Base-by-base conservation (phyloP, 2,113 vertebrate genomes). In the Tylochromis polylepis region DNA sequence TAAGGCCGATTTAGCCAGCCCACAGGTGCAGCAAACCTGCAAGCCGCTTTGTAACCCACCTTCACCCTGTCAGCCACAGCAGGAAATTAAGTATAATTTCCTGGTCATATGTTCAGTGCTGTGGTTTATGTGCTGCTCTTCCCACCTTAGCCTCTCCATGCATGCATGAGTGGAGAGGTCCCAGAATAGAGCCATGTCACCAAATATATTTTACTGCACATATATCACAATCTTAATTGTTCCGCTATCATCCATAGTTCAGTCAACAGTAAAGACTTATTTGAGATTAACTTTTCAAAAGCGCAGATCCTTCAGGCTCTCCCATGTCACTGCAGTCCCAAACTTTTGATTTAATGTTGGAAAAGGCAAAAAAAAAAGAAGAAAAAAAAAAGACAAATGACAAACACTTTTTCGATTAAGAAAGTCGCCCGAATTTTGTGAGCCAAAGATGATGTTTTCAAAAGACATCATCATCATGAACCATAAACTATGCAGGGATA, bases 1-100 rank as follows among this genome's bases (percentile, higher is more conserved):
- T 31, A 60, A 60, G 0, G 0, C 5, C 5, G 8, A 0, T 60
- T 34, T 60, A 60, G 58, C 0, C 8, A 60, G 15, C 1, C 58
- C 16, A 60, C 29, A 60, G 58, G 58, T 60, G 29, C 58, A 20
- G 8, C 58, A 34, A 58, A 10, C 58, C 58, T 60, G 29, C 29
- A 34, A 60, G 29, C 29, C 5, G 0, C 29, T 60, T 60, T 60
- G 58, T 60, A 60, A 31, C 58, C 58, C 8, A 60, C 27, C 24
- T 58, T 10, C 9, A n/a, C n/a, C n/a, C n/a, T n/a, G n/a, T n/a
- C n/a, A n/a, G n/a, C n/a, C n/a, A n/a, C n/a, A n/a, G n/a, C 9
- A 34, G 15, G 58, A 60, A 60, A 0, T 31, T 18, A 11, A 20
- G 58, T 16, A 34, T 11, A 60, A 60, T 31, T 58, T 20, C 3